Base-by-base conservation (phyloP, 1,140 invertebrate species). In the Gryon sp. region DNA sequence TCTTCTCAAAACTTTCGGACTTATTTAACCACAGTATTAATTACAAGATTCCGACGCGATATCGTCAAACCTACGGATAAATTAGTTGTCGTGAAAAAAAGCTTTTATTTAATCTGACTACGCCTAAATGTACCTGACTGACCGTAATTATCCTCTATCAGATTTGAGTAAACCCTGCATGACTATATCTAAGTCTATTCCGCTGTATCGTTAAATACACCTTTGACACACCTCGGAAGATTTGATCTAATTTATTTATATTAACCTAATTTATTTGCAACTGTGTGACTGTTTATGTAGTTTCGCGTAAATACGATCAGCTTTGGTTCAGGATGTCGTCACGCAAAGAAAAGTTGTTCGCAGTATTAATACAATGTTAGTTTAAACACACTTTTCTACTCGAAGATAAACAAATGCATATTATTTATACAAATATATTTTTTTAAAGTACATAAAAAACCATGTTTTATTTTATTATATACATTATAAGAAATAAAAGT, bases 151-250 rank as follows among this genome's bases (percentile, higher is more conserved):
- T 11, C 8, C 15, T 34, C 15, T 68, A 68, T 68, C 63, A 57
- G 52, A 68, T 68, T 48, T 45, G 7, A 68, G 41, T 18, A 50
- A 53, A 36, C 40, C 12, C 22, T 1, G 16, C 38, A 45, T 43
- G 46, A 34, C 24, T 50, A 12, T 40, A 66, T 55, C 40, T 45
- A 28, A 52, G 12, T 55, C 11, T 9, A 12, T 16, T 48, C 24
- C 11, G 20, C 32, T 30, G 18, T 43, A 32, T 43, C 52, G 52
- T 68, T 69, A 59, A 69, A 52, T 59, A 41, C 34, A 59, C 43
- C 65, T 69, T 69, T 69, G 43, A 69, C 65, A 69, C 53, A 52
- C 53, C 53, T 66, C 19, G 9, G 38, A 20, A 55, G 50, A 66
- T 55, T 28, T 11, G n/a, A 59, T 59, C 52, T 43, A 59, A 69